Evolutionary conservation across 1,140 invertebrate genomes (phyloP).

Genomic region (Antheraea pernyi): DNA sequence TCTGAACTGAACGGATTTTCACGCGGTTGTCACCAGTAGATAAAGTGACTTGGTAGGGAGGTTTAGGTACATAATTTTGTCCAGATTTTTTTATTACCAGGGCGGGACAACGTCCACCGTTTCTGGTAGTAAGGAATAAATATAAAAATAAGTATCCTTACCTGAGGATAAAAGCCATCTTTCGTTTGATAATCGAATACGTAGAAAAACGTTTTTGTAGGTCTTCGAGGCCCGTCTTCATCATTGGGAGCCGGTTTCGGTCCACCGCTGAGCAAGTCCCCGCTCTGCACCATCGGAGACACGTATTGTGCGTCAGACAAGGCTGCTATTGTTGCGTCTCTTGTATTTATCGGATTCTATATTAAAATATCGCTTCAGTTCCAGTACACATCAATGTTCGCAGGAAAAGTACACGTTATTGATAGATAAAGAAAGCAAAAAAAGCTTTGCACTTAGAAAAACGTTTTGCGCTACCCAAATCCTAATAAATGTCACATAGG

Average conservation of each 20-base stretch:
- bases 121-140: too few species aligned
- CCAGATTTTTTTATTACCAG: too few species aligned
- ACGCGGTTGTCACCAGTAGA: too few species aligned
- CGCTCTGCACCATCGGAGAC: slow-evolving; percentile 90
- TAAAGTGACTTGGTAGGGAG: too few species aligned
- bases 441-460: too few species aligned
- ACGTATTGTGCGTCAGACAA: slow-evolving; percentile 95
- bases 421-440: too few species aligned
- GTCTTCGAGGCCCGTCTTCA: slow-evolving; percentile 75
- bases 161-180: slow-evolving; percentile 93
- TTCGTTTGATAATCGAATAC: slow-evolving; percentile 96
- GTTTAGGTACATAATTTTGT: too few species aligned
- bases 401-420: not conserved
- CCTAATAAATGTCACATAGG: too few species aligned
- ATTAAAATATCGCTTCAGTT: slow-evolving; percentile 48
- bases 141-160: slow-evolving; percentile 45
- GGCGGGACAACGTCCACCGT: too few species aligned
- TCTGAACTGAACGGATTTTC: too few species aligned
- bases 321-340: slow-evolving; percentile 95
- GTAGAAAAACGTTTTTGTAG: slow-evolving; percentile 90
- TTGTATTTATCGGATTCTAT: slow-evolving; percentile 93
- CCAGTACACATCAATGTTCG: not conserved
- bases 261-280: slow-evolving; percentile 85
- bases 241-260: slow-evolving; percentile 73
- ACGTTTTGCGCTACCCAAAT: too few species aligned